phyloP scores from a whole-genome alignment of 2,888 invertebrate species.

The Sceliomorpha sp. region DNA sequence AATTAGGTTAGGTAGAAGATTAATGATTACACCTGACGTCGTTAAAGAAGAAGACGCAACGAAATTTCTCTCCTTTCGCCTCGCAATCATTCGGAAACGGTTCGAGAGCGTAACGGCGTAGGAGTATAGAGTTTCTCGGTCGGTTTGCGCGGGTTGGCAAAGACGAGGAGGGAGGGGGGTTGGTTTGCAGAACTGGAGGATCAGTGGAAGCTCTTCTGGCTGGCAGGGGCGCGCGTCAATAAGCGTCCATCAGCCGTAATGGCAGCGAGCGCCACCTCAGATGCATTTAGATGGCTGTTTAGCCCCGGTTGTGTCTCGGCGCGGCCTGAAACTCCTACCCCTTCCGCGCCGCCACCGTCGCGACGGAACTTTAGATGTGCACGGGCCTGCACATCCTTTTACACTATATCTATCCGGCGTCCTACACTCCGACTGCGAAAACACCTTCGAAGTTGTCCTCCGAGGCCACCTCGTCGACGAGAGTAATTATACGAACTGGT shows the following conservation, averaged over 20 bases:
- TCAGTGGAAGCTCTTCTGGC: constrained; percentile 68
- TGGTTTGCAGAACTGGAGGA: constrained; percentile 60
- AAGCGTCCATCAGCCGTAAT: constrained; percentile 81
- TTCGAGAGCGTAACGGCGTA: constrained; percentile 54
- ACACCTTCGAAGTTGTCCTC: constrained; percentile 31
- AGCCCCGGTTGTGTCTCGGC: constrained; percentile 79
- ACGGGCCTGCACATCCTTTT: constrained; percentile 34
- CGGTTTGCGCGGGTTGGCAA: constrained; percentile 51
- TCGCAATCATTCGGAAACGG: constrained; percentile 53
- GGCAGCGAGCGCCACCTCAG: constrained; percentile 80
- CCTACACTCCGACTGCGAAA: constrained; percentile 23
- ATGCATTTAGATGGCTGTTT: constrained; percentile 81
- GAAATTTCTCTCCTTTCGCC: too few species aligned
- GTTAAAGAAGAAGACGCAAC: too few species aligned
- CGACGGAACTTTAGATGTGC: constrained; percentile 36
- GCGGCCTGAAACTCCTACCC: constrained; percentile 62
- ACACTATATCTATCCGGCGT: constrained; percentile 17
- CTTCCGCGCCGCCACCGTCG: constrained; percentile 11
- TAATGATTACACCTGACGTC: too few species aligned
- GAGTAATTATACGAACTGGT: constrained; percentile 44
- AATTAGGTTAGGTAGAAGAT: too few species aligned
- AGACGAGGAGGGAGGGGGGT: constrained; percentile 44
- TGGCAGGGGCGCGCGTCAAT: constrained; percentile 79
- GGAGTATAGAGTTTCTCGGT: constrained; percentile 53
- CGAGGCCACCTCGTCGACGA: constrained; percentile 43